Base-by-base conservation (phyloP, 2,797 vertebrate species). In the Peromyscus aztecus region DNA sequence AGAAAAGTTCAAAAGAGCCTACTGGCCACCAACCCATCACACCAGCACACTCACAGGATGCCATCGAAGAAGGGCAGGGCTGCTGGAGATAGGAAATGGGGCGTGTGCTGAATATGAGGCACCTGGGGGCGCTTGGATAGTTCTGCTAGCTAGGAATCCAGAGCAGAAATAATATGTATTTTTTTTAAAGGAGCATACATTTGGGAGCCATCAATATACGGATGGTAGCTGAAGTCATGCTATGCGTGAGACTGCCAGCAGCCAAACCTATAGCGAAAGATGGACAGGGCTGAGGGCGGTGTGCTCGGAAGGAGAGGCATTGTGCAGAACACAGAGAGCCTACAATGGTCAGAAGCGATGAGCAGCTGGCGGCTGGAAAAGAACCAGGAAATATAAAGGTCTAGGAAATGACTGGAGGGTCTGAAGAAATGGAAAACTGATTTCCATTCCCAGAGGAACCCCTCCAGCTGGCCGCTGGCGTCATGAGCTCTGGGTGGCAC, bases 91-190 rank as follows among this genome's bases (percentile, higher is more conserved):
- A 61, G 52, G 75, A 81, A 85, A 29, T 3, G 11, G 27, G 16
- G 8, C 12, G 12, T 29, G 67, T 4, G 37, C 23, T 76, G 17
- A 31, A 34, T 16, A n/a, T 31, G 67, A 92, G 59, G 31, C 4
- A 2, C 61, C 37, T 40, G 61, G 3, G 29, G n/a, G 43, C 23
- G 0, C 61, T 49, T 19, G 21, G 31, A 43, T 3, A 4, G 83
- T 83, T 90, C 75, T 94, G 49, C 63, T 73, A 21, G 49, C 34
- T 31, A 61, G 37, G 16, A 75, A 55, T 69, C 46, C 46, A 89
- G 59, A n/a, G 46, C 63, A 67, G 63, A 91, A 24, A 52, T 52
- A 52, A 14, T 59, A 2, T 46, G 6, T 77, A 4, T 59, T 57
- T 49, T 16, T 16, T 77, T 78, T 52, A 46, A 27, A 63, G 31